Evolutionary conservation across 2,797 vertebrate species (phyloP), one percentile per base, ranked within the genome.

Genomic region (Cryptoprocta ferox): DNA sequence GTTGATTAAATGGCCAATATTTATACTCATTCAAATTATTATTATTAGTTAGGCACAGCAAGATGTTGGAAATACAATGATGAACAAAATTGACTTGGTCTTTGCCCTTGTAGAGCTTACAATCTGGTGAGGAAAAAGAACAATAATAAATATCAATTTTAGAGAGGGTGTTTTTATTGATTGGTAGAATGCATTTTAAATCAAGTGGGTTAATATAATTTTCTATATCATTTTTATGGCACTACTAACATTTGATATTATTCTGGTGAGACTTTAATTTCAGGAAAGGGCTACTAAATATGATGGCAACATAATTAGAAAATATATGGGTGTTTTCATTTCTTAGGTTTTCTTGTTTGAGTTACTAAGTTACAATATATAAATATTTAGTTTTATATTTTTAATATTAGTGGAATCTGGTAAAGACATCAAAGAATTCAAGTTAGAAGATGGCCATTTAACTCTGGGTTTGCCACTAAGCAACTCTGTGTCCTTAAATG

Each of bases 281-380:
- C n/a, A 61, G 18, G 12, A 19, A 97, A 94, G 63, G 35, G 11
- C 30, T 53, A 32, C 63, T 65, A 45, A 37, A 63, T 59, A 30
- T 45, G 26, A 88, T 7, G 59, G 39, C 30, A 78, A 85, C 12
- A 80, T 63, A 48, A 63, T n/a, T 59, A 87, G 42, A 94, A 94
- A 93, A 94, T 35, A 56, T 21, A 66, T 66, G 4, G 24, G 5
- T 70, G 16, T 19, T 86, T 97, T 82, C 88, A 48, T 92, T 85
- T 94, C 76, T 87, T 82, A 30, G 42, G 48, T 75, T 96, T 88
- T 76, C 48, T 97, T 92, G 24, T 92, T 92, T 92, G 32, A 18
- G 10, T 84, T 56, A 35, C 18, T 42, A 78, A 56, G 76, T 94
- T 61, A 39, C 30, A 50, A 28, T 73, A 73, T 28, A 73, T 39